Base-by-base conservation (phyloP, 2,113 vertebrate genomes). In the Platycercus adscitus region DNA sequence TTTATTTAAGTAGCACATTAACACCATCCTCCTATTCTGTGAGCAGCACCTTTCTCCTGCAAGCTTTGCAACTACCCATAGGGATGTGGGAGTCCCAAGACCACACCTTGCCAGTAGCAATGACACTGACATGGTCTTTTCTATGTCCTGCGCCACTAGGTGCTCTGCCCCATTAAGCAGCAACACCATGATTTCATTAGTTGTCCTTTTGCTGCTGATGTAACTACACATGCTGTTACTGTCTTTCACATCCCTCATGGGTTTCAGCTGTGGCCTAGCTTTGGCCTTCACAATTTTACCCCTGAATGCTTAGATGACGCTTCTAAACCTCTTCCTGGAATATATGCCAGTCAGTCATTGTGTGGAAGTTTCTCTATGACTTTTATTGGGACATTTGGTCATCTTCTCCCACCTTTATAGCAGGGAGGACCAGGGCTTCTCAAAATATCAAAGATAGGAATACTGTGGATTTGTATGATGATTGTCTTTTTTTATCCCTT, bases 401-500 rank as follows among this genome's bases (percentile, higher is more conserved):
- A 31, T 46, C 50, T 52, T 50, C 11, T 50, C 82, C 4, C 43
- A 84, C 69, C 13, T 31, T 73, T 77, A 17, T 2, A 81, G 37
- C 35, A 77, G 24, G 37, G 81, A 56, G 49, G 41, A 46, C 17
- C 15, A 47, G 25, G 19, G 47, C 26, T 28, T 15, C 39, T 90
- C 17, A 47, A 75, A 73, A 43, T 31, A 28, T 55, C 20, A 28
- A 77, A 61, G 37, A 35, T 8, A 69, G 47, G 23, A 35, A 55
- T 47, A 60, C 18, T 0, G 1, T 2, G 26, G 29, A 35, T 88
- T 86, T 72, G 39, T 69, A 55, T 0, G 0, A 56, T 35, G 9
- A 14, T 15, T 5, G 15, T 25, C 9, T 43, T 85, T 68, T 93
- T 65, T 47, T 17, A 71, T 11, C 8, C 1, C 9, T 71, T 21